Base-by-base conservation (phyloP, 2,797 vertebrate species). In the Pangasius larnaudii region DNA sequence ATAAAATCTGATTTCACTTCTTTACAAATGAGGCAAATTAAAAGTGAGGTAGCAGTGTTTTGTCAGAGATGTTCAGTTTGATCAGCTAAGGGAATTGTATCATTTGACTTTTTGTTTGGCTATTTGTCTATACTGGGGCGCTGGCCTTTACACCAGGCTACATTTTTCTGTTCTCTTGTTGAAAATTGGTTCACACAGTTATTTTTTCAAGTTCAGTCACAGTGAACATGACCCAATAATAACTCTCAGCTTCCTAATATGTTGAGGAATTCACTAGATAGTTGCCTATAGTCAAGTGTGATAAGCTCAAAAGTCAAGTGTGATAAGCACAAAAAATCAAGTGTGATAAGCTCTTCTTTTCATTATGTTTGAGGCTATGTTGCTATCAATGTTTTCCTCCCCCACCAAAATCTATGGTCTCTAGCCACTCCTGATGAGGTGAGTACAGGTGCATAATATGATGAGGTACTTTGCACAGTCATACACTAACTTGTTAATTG, bases 391-490 rank as follows among this genome's bases (percentile, higher is more conserved):
- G 11, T 56, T 56, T 30, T 79, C 51, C 18, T 39, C 6, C 13
- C 30, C 3, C 30, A 58, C 3, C 18, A 58, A 58, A 13, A 58
- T 56, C 51, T 33, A 79, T 10, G 51, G 8, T 33, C 16, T 5
- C 9, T 5, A 58, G 51, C 39, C 11, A 7, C 22, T 82, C 58
- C 24, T 42, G 24, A 59, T 79, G 51, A 53, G n/a, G 53, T 81
- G 79, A 81, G 56, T 39, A 42, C 46, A 46, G 18, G 14, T 82
- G 13, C 58, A 30, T 46, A 16, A 82, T n/a, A 82, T 33, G 42
- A 85, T 24, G n/a, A 87, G 71, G 42, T 75, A 63, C 51, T 85
- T 59, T 27, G 49, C 58, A 83, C 74, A 59, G 63, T 36, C n/a
- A 46, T 78, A 56, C 27, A 61, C 16, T 49, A 8, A 24, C 4